These are phyloP conservation scores for Liopterus haemorrhoidalis DNA, from an alignment of 2,888 invertebrate species.

Conservation along the genomic window DNA sequence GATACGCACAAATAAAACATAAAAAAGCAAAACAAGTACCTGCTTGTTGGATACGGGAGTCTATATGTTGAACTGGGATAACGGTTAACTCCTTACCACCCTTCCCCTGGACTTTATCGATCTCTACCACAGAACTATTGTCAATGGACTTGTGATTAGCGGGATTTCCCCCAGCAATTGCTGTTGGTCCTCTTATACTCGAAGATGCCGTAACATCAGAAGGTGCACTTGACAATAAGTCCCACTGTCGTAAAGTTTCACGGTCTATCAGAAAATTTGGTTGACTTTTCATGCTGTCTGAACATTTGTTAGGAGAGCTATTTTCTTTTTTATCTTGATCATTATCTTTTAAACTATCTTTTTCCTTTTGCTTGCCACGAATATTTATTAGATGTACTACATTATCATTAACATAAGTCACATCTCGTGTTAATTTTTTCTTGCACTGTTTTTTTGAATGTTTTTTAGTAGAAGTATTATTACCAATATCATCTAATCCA, in stretches of 20 bases:
- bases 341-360: constrained; percentile 48
- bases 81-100: no score
- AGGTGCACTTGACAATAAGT: constrained; percentile 73
- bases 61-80: no score
- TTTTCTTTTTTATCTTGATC: constrained; percentile 42
- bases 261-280: constrained; percentile 58
- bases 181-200: no score
- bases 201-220: no score
- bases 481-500: constrained; percentile 60
- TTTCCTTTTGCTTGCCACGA: constrained; percentile 38
- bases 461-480: constrained; percentile 35
- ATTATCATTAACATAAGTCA: constrained; percentile 73
- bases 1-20: no score
- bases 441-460: constrained; percentile 39
- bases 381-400: constrained; percentile 51
- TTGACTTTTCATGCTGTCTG: constrained; percentile 44
- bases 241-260: constrained; percentile 83
- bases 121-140: no score
- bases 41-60: no score
- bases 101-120: no score
- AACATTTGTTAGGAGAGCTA: constrained; percentile 33
- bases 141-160: no score
- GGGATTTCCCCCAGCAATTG: no score
- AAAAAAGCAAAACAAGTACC: no score
- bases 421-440: constrained; percentile 60